Conservation (phyloP, 2,888 invertebrate species). For the Zonitis immaculata region DNA sequence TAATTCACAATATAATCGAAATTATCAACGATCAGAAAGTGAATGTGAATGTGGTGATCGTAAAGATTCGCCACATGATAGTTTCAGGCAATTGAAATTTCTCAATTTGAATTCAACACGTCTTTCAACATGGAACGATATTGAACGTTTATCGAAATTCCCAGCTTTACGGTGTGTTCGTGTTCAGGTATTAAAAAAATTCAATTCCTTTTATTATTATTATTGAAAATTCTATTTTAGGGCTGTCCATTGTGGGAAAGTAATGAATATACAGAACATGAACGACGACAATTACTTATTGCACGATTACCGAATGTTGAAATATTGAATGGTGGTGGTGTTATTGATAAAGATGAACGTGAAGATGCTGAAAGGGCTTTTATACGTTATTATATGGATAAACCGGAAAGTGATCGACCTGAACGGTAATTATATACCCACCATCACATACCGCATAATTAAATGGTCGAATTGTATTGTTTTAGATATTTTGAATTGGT, state of each 20-base stretch:
- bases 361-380: slow-evolving; percentile 92
- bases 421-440: slow-evolving; percentile 57
- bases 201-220: background rate
- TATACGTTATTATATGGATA: slow-evolving; percentile 87
- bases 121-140: slow-evolving; percentile 81
- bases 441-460: background rate
- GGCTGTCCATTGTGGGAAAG: slow-evolving; percentile 71
- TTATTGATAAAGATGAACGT: slow-evolving; percentile 76
- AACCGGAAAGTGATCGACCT: slow-evolving; percentile 76
- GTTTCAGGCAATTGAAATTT: slow-evolving; percentile 66
- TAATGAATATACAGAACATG: slow-evolving; percentile 82
- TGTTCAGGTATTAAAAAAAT: slow-evolving; percentile 58
- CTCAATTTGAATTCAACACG: slow-evolving; percentile 82
- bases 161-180: slow-evolving; percentile 78
- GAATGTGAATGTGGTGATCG: slow-evolving; percentile 53
- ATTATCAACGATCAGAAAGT: slow-evolving; percentile 51
- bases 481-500: slow-evolving; percentile 75
- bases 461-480: background rate
- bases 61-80: slow-evolving; percentile 58
- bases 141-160: slow-evolving; percentile 80
- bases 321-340: slow-evolving; percentile 84
- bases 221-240: slow-evolving; percentile 28
- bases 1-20: slow-evolving; percentile 22
- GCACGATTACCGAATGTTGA: slow-evolving; percentile 82
- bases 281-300: slow-evolving; percentile 79